Conservation (phyloP, 2,888 invertebrate species). For the Aromia moschata region DNA sequence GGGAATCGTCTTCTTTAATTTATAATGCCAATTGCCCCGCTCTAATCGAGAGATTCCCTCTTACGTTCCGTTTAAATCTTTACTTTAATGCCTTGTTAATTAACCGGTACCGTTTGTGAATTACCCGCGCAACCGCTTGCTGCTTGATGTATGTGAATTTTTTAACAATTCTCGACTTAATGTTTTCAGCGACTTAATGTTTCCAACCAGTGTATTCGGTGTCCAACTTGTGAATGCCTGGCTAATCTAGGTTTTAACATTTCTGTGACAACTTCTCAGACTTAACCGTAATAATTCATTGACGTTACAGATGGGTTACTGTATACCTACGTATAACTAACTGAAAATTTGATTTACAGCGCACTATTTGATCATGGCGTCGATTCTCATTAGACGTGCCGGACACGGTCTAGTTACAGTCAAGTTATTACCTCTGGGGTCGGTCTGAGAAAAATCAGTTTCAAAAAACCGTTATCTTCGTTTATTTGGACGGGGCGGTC, state of each 20-base stretch:
- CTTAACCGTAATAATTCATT: too few species aligned
- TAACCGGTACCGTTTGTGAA: slow-evolving; percentile 32
- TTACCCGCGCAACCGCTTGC: slow-evolving; percentile 23
- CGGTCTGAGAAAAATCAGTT: too few species aligned
- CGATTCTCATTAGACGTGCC: too few species aligned
- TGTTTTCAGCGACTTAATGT: neutral
- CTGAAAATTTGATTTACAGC: too few species aligned
- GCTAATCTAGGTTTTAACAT: slow-evolving; percentile 15
- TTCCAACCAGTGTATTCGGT: slow-evolving; percentile 4
- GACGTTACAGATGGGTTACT: too few species aligned
- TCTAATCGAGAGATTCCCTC: slow-evolving; percentile 37
- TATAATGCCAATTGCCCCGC: slow-evolving; percentile 35
- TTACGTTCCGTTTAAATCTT: slow-evolving; percentile 35
- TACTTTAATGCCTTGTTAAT: slow-evolving; percentile 33
- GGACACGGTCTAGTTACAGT: too few species aligned
- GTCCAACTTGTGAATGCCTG: slow-evolving; percentile 8
- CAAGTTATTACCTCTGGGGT: too few species aligned
- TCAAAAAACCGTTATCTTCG: too few species aligned
- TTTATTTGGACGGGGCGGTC: too few species aligned
- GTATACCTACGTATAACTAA: too few species aligned
- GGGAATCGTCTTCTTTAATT: slow-evolving; percentile 35
- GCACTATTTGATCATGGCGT: too few species aligned
- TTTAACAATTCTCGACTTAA: slow-evolving; percentile 15
- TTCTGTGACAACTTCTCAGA: neutral
- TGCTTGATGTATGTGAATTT: slow-evolving; percentile 26